These are phyloP conservation scores for Lophius americanus DNA, from an alignment of 2,797 vertebrate species.

Conservation along the genomic window DNA sequence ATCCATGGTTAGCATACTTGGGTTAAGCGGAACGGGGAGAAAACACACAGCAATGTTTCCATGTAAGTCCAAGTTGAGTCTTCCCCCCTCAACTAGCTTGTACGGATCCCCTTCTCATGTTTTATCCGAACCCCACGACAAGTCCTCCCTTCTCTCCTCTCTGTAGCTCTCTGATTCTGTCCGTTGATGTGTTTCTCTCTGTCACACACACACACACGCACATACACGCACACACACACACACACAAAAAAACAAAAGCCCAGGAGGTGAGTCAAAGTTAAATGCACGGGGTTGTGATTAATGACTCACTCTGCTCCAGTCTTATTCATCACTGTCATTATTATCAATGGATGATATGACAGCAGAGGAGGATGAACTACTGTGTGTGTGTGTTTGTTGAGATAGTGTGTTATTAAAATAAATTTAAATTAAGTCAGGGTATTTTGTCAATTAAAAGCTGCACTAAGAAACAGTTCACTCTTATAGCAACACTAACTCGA, in stretches of 20 bases:
- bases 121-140: slow-evolving; percentile 57
- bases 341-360: slow-evolving; percentile 76
- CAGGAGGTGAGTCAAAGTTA: slow-evolving; percentile 57
- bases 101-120: slow-evolving; percentile 21
- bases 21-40: slow-evolving; percentile 58
- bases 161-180: too few relatives aligned
- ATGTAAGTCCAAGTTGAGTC: slow-evolving; percentile 74
- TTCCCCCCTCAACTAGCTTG: slow-evolving; percentile 63
- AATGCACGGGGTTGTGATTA: slow-evolving; percentile 70
- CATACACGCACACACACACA: slow-evolving; percentile 20
- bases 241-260: slow-evolving; percentile 25
- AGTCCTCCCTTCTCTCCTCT: slow-evolving; percentile 5
- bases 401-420: slow-evolving; percentile 42
- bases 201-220: not conserved
- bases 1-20: slow-evolving; percentile 66
- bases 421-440: slow-evolving; percentile 28
- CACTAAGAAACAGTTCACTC: too few relatives aligned
- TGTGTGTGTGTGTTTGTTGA: slow-evolving; percentile 33
- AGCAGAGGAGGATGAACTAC: slow-evolving; percentile 54
- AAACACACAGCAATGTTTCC: slow-evolving; percentile 46
- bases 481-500: too few relatives aligned
- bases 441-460: too few relatives aligned
- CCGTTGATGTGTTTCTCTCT: not conserved
- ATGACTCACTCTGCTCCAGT: slow-evolving; percentile 63
- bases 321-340: slow-evolving; percentile 76